phyloP scores from a whole-genome alignment of 2,113 vertebrate genomes.

The Lampris megalopsis region DNA sequence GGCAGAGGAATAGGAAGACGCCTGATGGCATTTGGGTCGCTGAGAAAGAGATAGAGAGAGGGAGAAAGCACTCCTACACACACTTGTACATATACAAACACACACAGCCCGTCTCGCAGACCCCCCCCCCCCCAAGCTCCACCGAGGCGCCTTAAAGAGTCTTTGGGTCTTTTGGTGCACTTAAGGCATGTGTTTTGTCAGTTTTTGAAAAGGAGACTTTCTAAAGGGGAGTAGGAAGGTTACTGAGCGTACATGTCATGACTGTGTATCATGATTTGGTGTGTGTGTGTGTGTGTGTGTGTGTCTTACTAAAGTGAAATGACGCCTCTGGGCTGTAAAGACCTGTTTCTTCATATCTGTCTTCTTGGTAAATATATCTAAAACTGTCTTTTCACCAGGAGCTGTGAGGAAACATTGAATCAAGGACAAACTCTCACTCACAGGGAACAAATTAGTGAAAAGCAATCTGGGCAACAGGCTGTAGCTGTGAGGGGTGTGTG shows the following conservation, averaged over 20 bases:
- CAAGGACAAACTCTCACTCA: slow-evolving; percentile 66
- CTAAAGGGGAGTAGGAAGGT: too few species aligned
- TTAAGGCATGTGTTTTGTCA: neutral
- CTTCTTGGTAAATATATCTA: slow-evolving; percentile 58
- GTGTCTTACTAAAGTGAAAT: slow-evolving; percentile 5
- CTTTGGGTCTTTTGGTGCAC: too few species aligned
- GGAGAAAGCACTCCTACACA: slow-evolving; percentile 23
- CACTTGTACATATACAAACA: neutral
- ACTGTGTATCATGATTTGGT: neutral
- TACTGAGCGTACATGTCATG: too few species aligned
- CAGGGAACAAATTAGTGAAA: slow-evolving; percentile 73
- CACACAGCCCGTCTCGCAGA: slow-evolving; percentile 29
- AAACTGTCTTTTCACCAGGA: slow-evolving; percentile 54
- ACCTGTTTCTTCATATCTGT: slow-evolving; percentile 42
- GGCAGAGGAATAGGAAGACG: slow-evolving; percentile 48
- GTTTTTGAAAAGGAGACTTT: neutral
- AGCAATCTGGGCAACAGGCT: slow-evolving; percentile 74
- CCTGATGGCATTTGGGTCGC: slow-evolving; percentile 75
- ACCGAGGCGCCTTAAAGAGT: neutral
- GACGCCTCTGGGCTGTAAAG: slow-evolving; percentile 2
- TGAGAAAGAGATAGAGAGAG: slow-evolving; percentile 37
- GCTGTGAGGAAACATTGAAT: slow-evolving; percentile 61
- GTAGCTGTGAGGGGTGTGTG: slow-evolving; percentile 51
- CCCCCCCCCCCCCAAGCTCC: slow-evolving; percentile 39
- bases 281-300: neutral